A percentile compares a stretch with the other conserved stretches of the same genome.
Evolutionary conservation across 2,888 invertebrate genomes (phyloP).

Genomic region (Drosophila suboccidentalis): DNA sequence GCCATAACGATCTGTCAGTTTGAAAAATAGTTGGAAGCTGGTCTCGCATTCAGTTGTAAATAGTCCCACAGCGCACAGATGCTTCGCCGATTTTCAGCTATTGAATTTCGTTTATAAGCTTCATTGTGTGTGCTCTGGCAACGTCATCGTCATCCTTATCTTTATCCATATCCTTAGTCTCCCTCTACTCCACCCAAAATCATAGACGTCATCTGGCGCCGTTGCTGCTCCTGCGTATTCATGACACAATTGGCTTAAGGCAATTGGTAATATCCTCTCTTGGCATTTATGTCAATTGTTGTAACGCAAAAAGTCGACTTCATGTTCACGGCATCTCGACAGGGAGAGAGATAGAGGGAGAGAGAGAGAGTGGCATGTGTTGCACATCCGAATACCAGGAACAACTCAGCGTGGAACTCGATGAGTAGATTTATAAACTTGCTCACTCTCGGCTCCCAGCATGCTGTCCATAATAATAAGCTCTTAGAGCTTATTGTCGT

Average conservation of each 20-base stretch:
- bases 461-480: slow-evolving; percentile 51
- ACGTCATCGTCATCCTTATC: slow-evolving; percentile 53
- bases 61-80: slow-evolving; percentile 55
- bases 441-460: slow-evolving; percentile 43
- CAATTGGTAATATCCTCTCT: slow-evolving; percentile 80
- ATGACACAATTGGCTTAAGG: slow-evolving; percentile 79
- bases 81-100: slow-evolving; percentile 73
- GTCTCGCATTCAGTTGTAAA: slow-evolving; percentile 50
- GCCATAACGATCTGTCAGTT: slow-evolving; percentile 76
- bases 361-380: slow-evolving; percentile 37
- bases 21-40: slow-evolving; percentile 68
- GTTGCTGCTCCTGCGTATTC: slow-evolving; percentile 63
- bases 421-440: slow-evolving; percentile 52
- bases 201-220: slow-evolving; percentile 47
- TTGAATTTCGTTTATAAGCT: slow-evolving; percentile 76
- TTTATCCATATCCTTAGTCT: slow-evolving; percentile 13
- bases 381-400: slow-evolving; percentile 31
- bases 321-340: slow-evolving; percentile 37
- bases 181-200: slow-evolving; percentile 6
- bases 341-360: not conserved
- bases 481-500: slow-evolving; percentile 35
- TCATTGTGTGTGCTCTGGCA: slow-evolving; percentile 54
- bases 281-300: slow-evolving; percentile 80
- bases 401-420: slow-evolving; percentile 20
- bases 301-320: slow-evolving; percentile 66